These are phyloP conservation scores for Papilio glaucus DNA, from an alignment of 1,140 invertebrate genomes.

Conservation along the genomic window DNA sequence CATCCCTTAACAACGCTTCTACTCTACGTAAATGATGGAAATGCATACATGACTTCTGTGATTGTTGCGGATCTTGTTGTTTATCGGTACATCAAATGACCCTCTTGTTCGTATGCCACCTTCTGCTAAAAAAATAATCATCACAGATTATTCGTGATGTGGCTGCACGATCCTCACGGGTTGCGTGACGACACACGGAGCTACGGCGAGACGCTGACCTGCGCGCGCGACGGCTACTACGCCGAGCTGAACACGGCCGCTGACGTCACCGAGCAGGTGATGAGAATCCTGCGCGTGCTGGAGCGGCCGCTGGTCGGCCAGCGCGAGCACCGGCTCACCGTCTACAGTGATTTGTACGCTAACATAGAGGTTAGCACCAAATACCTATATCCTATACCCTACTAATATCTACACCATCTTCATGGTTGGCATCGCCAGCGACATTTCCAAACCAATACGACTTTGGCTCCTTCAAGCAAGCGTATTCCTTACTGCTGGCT, in stretches of 20 bases:
- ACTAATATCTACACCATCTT: too few relatives aligned
- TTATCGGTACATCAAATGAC: not conserved
- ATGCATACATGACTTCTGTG: too few relatives aligned
- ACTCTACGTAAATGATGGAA: too few relatives aligned
- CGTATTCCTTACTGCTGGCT: too few relatives aligned
- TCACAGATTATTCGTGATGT: conserved; percentile 66
- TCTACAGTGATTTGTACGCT: conserved; percentile 74
- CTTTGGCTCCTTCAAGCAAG: too few relatives aligned
- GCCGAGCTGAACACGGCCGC: conserved; percentile 63
- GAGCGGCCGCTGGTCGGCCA: conserved; percentile 70
- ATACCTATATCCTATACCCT: not conserved
- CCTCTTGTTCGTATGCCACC: not conserved
- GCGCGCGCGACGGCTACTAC: conserved; percentile 67
- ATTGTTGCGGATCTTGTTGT: too few relatives aligned
- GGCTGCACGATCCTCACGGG: conserved; percentile 70
- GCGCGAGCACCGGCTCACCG: conserved; percentile 52
- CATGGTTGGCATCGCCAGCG: too few relatives aligned
- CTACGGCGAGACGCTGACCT: conserved; percentile 61
- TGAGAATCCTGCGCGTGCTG: conserved; percentile 65
- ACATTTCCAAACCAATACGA: too few relatives aligned
- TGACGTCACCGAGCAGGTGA: conserved; percentile 73
- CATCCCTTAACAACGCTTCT: too few relatives aligned
- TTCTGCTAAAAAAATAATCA: too few relatives aligned
- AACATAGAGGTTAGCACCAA: conserved; percentile 63
- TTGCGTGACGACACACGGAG: conserved; percentile 62